Base-by-base conservation (phyloP, 2,797 vertebrate species). In the Heliangelus exortis region DNA sequence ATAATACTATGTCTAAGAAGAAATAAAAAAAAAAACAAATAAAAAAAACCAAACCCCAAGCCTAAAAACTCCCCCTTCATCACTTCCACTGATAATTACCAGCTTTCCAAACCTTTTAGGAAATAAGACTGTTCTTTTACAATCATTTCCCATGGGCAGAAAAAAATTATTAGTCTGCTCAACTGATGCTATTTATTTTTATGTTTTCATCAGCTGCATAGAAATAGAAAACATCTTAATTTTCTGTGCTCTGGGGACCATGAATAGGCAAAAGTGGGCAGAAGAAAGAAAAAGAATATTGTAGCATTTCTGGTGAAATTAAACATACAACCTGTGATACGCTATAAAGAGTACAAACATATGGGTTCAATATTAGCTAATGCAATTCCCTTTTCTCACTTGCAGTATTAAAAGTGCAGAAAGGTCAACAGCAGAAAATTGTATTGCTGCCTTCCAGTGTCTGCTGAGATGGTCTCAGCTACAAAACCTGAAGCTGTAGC, bases 31-130 rank as follows among this genome's bases (percentile, higher is more conserved):
- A 50, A 50, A 14, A 22, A 7, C 48, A 50, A 48, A 22, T 12
- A 29, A 33, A 63, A 41, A 51, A 7, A 0, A 0, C 0, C 19
- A 7, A 1, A 0, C 0, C 19, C 21, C 28, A 28, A 78, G 54
- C 33, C 7, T 41, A 41, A 41, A 41, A 84, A 29, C 4, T 17
- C 19, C 28, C 15, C 5, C 9, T 15, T 19, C 15, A 41, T 20
- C 7, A n/a, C 22, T 67, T 90, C 31, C 34, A 66, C 7, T 81
- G 57, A 45, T 77, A 88, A 81, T 78, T 20, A 65, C 28, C 48
- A 83, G 57, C 25, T 73, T 84, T 82, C 54, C 63, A 79, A 51
- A 79, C 23, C 10, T 54, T 66, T 8, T 33, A 92, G 39, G 34
- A 94, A 26, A 26, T 47, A 58, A 76, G 16, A 61, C 2, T 65